A percentile compares a stretch with the other conserved stretches of the same genome.
Conservation (phyloP, 1,140 invertebrate genomes). For the Panagrolaimus sp. region DNA sequence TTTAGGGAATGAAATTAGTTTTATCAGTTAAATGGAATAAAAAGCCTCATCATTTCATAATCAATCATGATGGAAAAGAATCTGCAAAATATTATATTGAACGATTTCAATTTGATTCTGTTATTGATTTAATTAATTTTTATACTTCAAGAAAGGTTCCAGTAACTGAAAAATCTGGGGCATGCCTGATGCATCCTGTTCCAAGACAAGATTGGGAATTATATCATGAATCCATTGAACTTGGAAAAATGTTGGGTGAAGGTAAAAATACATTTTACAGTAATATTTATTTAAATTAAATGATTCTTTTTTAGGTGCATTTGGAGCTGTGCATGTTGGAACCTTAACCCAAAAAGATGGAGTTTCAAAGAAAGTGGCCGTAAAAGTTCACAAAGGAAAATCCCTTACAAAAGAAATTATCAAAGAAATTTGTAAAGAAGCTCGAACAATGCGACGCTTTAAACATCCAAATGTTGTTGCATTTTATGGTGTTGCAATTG, state of each 20-base stretch:
- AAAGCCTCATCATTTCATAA: conserved; percentile 87
- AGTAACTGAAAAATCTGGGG: conserved; percentile 83
- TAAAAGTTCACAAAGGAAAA: conserved; percentile 84
- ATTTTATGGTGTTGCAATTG: conserved; percentile 90
- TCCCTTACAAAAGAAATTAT: conserved; percentile 90
- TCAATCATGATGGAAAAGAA: conserved; percentile 71
- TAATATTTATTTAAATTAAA: no score
- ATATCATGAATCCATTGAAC: conserved; percentile 86
- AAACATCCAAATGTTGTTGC: conserved; percentile 92
- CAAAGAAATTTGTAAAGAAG: conserved; percentile 89
- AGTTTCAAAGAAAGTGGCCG: conserved; percentile 72
- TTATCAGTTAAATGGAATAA: conserved; percentile 87
- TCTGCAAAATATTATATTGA: conserved; percentile 73
- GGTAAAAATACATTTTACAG: no score
- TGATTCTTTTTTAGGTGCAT: no score
- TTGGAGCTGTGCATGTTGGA: conserved; percentile 91
- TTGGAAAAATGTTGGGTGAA: conserved; percentile 91
- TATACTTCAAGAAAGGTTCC: conserved; percentile 76
- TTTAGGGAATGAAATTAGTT: conserved; percentile 65
- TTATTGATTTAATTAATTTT: conserved; percentile 80
- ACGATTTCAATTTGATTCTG: conserved; percentile 82
- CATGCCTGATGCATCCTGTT: conserved; percentile 78
- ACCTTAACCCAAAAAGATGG: conserved; percentile 73
- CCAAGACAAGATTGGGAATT: conserved; percentile 88
- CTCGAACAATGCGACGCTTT: conserved; percentile 89